phyloP scores from a whole-genome alignment of 2,888 invertebrate genomes.

The Cataglyphis livida region DNA sequence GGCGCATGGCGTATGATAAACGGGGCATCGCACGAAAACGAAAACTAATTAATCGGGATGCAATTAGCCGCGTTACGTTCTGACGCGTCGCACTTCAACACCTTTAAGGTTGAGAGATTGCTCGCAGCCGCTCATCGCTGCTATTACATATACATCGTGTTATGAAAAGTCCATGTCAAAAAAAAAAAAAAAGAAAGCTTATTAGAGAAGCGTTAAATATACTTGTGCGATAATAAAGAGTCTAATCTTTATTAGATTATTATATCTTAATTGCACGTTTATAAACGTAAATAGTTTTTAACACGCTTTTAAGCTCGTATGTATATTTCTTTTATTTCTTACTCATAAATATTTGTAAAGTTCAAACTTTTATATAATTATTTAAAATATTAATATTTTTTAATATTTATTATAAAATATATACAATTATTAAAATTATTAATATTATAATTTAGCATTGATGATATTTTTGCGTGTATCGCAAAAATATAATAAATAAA shows the following conservation, averaged over 20 bases:
- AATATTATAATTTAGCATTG: neutral
- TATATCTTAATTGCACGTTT: constrained; percentile 9
- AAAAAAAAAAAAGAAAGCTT: constrained; percentile 19
- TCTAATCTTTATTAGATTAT: neutral
- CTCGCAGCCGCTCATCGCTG: constrained; percentile 4
- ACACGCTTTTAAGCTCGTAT: neutral
- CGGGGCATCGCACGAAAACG: constrained; percentile 55
- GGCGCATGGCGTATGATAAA: constrained; percentile 62
- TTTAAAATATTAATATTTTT: no score
- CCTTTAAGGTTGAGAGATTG: constrained; percentile 35
- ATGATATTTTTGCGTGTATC: neutral
- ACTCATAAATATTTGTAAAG: neutral
- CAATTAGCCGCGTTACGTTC: constrained; percentile 54
- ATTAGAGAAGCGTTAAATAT: neutral
- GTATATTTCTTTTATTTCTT: neutral
- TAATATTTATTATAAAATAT: neutral
- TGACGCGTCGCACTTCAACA: constrained; percentile 20
- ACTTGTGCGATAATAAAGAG: neutral
- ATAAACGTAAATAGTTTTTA: constrained; percentile 24
- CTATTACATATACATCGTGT: constrained; percentile 36
- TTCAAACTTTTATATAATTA: neutral
- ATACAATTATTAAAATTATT: neutral
- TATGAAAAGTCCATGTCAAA: constrained; percentile 18
- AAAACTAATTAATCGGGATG: constrained; percentile 58
- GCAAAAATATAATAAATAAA: neutral